Evolutionary conservation across 2,888 invertebrate species (phyloP).

Genomic region (Scrobipalpa atriplicella): DNA sequence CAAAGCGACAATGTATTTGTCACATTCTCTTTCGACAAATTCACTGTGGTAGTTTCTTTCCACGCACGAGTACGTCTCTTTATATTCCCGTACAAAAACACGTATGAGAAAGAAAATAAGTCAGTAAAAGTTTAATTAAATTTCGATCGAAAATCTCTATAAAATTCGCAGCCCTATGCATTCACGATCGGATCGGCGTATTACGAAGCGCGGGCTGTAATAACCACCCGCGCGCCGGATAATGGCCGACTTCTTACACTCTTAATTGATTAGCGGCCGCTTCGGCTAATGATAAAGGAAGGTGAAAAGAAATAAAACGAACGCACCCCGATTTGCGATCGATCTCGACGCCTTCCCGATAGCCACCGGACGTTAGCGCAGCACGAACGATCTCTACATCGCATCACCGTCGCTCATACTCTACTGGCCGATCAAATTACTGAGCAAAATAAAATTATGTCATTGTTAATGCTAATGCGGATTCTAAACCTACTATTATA

Average conservation of each 20-base stretch:
- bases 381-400: constrained; percentile 34
- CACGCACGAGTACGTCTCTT: constrained; percentile 46
- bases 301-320: constrained; percentile 81
- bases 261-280: constrained; percentile 84
- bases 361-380: constrained; percentile 61
- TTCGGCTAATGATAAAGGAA: constrained; percentile 82
- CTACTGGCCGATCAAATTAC: constrained; percentile 31
- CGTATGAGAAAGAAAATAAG: constrained; percentile 51
- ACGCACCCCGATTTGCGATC: constrained; percentile 74
- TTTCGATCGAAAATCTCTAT: constrained; percentile 72
- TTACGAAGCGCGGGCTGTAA: constrained; percentile 77
- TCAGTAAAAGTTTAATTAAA: constrained; percentile 67
- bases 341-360: constrained; percentile 55
- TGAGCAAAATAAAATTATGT: constrained; percentile 61
- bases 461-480: constrained; percentile 57
- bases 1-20: constrained; percentile 74
- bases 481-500: constrained; percentile 52
- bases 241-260: constrained; percentile 82
- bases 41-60: constrained; percentile 63
- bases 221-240: constrained; percentile 79
- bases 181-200: constrained; percentile 80
- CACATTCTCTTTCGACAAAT: constrained; percentile 74
- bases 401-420: constrained; percentile 30
- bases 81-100: constrained; percentile 38
- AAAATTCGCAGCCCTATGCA: constrained; percentile 79